These are phyloP conservation scores for Epizoanthus rinbou DNA, from an alignment of 92 coral and sea anemone genomes.

Conservation along the genomic window DNA sequence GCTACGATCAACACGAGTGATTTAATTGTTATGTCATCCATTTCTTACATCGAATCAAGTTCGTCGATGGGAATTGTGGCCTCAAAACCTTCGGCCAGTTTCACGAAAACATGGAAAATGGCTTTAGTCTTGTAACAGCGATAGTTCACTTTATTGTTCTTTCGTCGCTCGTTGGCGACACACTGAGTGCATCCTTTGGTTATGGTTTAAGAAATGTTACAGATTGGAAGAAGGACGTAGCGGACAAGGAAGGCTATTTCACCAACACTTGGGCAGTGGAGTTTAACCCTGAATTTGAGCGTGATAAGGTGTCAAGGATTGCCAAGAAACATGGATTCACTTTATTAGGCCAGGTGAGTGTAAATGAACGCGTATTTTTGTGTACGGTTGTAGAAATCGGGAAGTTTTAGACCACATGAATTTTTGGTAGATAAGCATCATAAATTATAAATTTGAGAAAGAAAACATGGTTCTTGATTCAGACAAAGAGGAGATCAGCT, in stretches of 20 bases:
- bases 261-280: conserved; percentile 99
- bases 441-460: conserved; percentile 19
- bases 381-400: not conserved
- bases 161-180: not conserved
- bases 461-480: conserved; percentile 17
- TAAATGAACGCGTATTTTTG: not conserved
- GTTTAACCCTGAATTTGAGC: conserved; percentile 81
- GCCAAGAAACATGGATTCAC: conserved; percentile 91
- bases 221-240: conserved; percentile 83
- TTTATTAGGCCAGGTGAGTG: conserved; percentile 88
- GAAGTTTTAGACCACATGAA: not conserved
- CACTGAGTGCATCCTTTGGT: conserved; percentile 27
- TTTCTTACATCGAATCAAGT: conserved; percentile 34
- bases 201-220: conserved; percentile 40
- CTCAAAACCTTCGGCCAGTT: conserved; percentile 41
- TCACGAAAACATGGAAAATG: conserved; percentile 84
- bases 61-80: conserved; percentile 21
- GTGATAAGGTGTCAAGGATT: conserved; percentile 69
- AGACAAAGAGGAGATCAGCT: not conserved
- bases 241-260: conserved; percentile 91
- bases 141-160: conserved; percentile 36
- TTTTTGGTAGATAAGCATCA: not conserved
- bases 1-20: conserved; percentile 70
- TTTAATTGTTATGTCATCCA: conserved; percentile 82
- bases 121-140: conserved; percentile 57